A percentile compares a stretch with the other conserved stretches of the same genome.
Evolutionary conservation across 2,888 invertebrate species (phyloP).

Genomic region (Macrophya alboannulata): DNA sequence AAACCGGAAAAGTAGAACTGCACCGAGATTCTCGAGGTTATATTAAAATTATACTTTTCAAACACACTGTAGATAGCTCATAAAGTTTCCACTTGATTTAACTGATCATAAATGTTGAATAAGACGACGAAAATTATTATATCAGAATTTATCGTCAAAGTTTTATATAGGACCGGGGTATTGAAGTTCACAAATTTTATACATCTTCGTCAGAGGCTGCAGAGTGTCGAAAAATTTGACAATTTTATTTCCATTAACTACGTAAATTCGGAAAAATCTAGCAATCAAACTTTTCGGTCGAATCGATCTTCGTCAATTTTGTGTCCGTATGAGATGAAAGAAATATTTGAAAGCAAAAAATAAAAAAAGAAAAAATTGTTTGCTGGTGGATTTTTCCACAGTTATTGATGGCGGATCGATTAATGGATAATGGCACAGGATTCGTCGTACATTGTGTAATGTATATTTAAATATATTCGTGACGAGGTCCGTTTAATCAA

Average conservation of each 20-base stretch:
- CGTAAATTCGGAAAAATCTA: too few relatives aligned
- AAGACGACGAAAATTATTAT: background rate
- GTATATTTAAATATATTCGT: conserved; percentile 31
- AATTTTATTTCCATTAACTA: too few relatives aligned
- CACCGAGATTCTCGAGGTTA: background rate
- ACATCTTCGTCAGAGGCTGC: too few relatives aligned
- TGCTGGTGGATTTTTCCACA: background rate
- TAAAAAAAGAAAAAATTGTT: background rate
- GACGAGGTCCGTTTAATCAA: conserved; percentile 39
- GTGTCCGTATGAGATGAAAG: too few relatives aligned
- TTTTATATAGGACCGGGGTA: too few relatives aligned
- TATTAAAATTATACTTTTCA: background rate
- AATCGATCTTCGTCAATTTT: too few relatives aligned
- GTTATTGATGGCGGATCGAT: background rate
- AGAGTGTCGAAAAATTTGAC: too few relatives aligned
- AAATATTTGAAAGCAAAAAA: too few relatives aligned
- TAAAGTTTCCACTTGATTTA: background rate
- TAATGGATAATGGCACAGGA: background rate
- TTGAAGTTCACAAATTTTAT: too few relatives aligned
- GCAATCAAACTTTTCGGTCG: too few relatives aligned
- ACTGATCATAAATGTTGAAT: too few relatives aligned
- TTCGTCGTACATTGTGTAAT: background rate
- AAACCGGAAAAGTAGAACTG: conserved; percentile 6
- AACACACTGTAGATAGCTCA: background rate
- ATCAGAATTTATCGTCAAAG: too few relatives aligned